phyloP scores from a whole-genome alignment of 2,888 invertebrate species.

The Tipula confusa region DNA sequence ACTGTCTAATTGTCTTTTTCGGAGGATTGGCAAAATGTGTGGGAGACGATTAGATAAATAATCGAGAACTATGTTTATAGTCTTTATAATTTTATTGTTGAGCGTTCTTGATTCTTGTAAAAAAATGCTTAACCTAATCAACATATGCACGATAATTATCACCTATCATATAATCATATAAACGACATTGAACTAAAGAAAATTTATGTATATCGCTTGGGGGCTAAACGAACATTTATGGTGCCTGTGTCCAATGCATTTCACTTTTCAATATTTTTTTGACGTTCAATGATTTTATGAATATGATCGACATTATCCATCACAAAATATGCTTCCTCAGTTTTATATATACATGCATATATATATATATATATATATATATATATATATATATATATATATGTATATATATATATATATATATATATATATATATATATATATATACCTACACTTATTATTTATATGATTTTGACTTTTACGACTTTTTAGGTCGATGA shows the following conservation, averaged over 20 bases:
- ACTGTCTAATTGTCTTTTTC: neutral
- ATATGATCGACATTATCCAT: neutral
- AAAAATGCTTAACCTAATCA: too few species aligned
- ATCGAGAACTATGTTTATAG: too few species aligned
- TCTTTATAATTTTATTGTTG: too few species aligned
- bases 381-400: too few species aligned
- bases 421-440: too few species aligned
- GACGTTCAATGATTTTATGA: neutral
- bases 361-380: too few species aligned
- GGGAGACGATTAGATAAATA: neutral
- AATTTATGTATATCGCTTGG: neutral
- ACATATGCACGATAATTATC: neutral
- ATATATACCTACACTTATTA: too few species aligned
- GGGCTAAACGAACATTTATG: neutral
- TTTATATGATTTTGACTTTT: neutral
- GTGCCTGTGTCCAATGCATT: neutral
- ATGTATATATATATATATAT: too few species aligned
- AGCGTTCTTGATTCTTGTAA: neutral
- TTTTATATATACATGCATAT: neutral
- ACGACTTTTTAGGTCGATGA: neutral
- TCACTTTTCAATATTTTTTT: conserved; percentile 20
- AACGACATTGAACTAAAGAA: conserved; percentile 12
- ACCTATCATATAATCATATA: neutral
- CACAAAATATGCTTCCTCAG: neutral
- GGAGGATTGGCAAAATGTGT: neutral